Percentiles rank a stretch among this genome's conserved stretches.
Evolutionary conservation across 1,140 invertebrate species (phyloP).

Genomic region (Oryctes rhinoceros): DNA sequence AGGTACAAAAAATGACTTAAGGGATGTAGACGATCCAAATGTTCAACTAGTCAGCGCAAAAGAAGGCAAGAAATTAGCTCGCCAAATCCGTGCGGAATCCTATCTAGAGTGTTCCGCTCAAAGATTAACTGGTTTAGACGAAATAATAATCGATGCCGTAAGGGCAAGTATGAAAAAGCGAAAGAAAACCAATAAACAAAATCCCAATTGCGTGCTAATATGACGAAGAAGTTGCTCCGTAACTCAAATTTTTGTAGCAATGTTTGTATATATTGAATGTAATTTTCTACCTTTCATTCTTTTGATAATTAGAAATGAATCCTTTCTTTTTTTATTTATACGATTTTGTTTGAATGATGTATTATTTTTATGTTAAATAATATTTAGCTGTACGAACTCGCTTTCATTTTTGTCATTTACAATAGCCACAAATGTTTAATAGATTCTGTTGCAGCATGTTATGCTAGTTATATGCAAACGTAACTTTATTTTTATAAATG

Average conservation of each 20-base stretch:
- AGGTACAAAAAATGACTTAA: constrained; percentile 43
- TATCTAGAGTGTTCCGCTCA: constrained; percentile 45
- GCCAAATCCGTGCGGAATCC: constrained; percentile 40
- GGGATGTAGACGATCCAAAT: constrained; percentile 42
- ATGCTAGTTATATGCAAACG: neutral
- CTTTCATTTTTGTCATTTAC: neutral
- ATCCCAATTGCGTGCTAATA: neutral
- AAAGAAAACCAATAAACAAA: constrained; percentile 18
- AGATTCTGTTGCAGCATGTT: neutral
- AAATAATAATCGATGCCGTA: constrained; percentile 40
- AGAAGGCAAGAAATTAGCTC: constrained; percentile 42
- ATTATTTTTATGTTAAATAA: neutral
- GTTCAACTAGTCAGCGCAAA: constrained; percentile 29
- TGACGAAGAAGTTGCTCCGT: constrained; percentile 1
- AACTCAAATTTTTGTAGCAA: constrained; percentile 2
- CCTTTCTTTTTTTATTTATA: neutral
- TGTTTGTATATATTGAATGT: neutral
- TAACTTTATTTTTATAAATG: constrained; percentile 11
- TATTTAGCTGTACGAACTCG: neutral
- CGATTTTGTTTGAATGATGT: neutral
- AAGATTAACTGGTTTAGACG: constrained; percentile 22
- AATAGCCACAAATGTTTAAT: neutral
- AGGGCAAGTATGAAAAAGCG: constrained; percentile 46
- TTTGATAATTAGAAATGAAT: neutral
- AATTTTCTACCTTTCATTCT: neutral